A percentile compares a stretch with the other conserved stretches of the same genome.
These are phyloP conservation scores for Lomographa bimaculata DNA, from an alignment of 2,888 invertebrate species.

Conservation along the genomic window DNA sequence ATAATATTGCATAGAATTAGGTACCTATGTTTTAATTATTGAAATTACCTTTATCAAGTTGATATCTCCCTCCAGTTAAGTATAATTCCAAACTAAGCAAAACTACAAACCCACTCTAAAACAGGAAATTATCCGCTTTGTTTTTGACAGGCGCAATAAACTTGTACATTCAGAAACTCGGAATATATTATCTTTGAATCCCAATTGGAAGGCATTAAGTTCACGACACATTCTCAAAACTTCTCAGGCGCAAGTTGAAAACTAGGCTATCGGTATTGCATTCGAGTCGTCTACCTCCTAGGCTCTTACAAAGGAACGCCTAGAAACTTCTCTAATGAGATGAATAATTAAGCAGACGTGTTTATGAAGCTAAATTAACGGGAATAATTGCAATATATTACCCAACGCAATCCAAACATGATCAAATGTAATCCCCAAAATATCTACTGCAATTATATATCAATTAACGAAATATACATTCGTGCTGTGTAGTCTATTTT, in stretches of 20 bases:
- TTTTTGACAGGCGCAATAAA: constrained; percentile 34
- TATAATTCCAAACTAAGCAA: constrained; percentile 12
- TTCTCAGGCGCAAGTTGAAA: constrained; percentile 53
- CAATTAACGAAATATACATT: constrained; percentile 18
- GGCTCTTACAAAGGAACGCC: constrained; percentile 68
- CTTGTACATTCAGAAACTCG: constrained; percentile 27
- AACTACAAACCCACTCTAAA: constrained; percentile 18
- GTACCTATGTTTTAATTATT: no score
- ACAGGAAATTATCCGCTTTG: constrained; percentile 31
- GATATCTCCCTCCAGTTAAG: neutral
- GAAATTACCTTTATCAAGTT: no score
- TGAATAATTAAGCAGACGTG: constrained; percentile 74
- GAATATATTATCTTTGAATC: constrained; percentile 53
- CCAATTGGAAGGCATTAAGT: constrained; percentile 54
- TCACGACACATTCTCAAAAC: constrained; percentile 62
- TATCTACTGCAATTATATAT: constrained; percentile 22
- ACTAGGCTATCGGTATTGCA: constrained; percentile 71
- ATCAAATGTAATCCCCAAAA: constrained; percentile 25
- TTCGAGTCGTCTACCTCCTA: constrained; percentile 54
- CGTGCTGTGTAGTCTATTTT: constrained; percentile 1
- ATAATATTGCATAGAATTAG: no score
- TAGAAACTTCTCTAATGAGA: constrained; percentile 76
- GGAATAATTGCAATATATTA: constrained; percentile 23
- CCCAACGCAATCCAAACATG: constrained; percentile 33
- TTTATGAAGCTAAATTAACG: constrained; percentile 35